Evolutionary conservation across 2,113 vertebrate genomes (phyloP).

Genomic region (Galeopterus variegatus): DNA sequence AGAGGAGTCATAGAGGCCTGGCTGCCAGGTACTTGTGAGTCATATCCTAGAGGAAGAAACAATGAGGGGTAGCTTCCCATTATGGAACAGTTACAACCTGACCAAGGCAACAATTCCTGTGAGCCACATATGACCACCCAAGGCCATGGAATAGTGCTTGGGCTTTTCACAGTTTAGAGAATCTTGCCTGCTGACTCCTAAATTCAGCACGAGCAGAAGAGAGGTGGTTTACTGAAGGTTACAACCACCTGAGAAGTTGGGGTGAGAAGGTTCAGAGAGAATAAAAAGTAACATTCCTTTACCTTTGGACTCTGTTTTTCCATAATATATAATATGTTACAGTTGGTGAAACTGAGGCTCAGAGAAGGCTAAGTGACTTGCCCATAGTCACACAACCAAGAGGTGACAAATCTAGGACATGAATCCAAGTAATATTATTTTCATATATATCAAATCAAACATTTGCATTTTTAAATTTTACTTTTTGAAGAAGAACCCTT

Average conservation of each 20-base stretch:
- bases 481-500: not conserved
- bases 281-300: not conserved
- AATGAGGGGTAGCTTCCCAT: not conserved
- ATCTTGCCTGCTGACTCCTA: not conserved
- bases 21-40: constrained; percentile 18
- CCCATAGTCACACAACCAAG: not conserved
- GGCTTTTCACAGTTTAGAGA: constrained; percentile 48
- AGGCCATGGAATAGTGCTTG: not conserved
- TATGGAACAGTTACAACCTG: constrained; percentile 5
- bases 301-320: constrained; percentile 8
- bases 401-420: constrained; percentile 31
- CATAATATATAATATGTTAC: not conserved
- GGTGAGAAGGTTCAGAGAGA: not conserved
- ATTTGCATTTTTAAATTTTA: constrained; percentile 28
- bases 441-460: not conserved
- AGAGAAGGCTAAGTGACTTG: not conserved
- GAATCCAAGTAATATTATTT: constrained; percentile 49
- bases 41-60: constrained; percentile 35
- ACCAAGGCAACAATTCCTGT: constrained; percentile 13
- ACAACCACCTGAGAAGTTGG: not conserved
- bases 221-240: not conserved
- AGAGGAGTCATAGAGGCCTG: not conserved
- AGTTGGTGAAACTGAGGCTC: not conserved
- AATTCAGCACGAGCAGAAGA: constrained; percentile 12
- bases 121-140: not conserved